phyloP scores from a whole-genome alignment of 2,113 vertebrate species.

The Rissa tridactyla region DNA sequence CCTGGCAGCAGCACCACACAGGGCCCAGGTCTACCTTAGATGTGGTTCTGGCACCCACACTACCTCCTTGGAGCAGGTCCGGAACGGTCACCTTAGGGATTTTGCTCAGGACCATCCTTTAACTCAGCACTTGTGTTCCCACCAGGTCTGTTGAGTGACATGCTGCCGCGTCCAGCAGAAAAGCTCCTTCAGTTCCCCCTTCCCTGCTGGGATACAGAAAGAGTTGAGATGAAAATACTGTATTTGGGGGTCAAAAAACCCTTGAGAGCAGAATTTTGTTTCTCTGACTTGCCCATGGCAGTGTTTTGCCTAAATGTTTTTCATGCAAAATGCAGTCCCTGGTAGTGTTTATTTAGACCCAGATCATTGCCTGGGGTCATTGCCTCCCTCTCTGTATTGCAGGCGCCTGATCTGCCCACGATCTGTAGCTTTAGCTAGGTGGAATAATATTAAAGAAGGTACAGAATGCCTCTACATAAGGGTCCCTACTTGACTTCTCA shows the following conservation, averaged over 20 bases:
- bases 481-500: fast-evolving
- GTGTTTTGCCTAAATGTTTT: not conserved
- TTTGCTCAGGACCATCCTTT: not conserved
- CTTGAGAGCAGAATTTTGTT: not conserved
- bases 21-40: not conserved
- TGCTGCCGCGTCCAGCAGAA: not conserved
- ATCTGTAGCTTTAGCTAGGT: not conserved
- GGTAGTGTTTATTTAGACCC: not conserved
- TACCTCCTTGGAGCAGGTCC: not conserved
- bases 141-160: not conserved
- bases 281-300: not conserved
- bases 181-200: not conserved
- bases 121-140: not conserved
- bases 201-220: not conserved
- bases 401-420: fast-evolving
- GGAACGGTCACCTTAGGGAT: not conserved
- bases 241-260: not conserved
- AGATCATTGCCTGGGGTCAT: not conserved
- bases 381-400: not conserved
- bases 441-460: not conserved
- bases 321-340: not conserved
- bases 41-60: not conserved
- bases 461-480: not conserved
- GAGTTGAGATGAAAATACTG: not conserved
- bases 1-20: not conserved